Conservation (phyloP, 2,888 invertebrate genomes). For the Scrobipalpa atriplicella region DNA sequence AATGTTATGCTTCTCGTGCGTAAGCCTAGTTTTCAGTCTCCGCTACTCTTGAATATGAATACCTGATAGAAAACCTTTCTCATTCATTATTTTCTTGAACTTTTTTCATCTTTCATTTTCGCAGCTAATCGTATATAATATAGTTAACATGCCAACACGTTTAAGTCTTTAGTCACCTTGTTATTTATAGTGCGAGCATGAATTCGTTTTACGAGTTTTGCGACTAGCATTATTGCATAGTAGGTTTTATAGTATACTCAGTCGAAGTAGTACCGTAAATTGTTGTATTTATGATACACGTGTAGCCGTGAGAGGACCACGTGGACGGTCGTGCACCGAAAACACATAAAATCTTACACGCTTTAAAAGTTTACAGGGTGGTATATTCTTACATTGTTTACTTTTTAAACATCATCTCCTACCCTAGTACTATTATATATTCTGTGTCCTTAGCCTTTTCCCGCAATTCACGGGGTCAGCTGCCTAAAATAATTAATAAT, state of each 20-base stretch:
- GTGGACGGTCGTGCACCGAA: conserved; percentile 2
- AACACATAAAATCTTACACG: background rate
- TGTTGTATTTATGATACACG: conserved; percentile 17
- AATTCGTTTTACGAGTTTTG: conserved; percentile 13
- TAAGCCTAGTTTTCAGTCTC: conserved; percentile 45
- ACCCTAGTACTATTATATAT: too few relatives aligned
- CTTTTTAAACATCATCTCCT: too few relatives aligned
- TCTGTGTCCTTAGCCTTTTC: too few relatives aligned
- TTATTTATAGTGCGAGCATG: background rate
- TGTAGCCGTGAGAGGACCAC: conserved; percentile 15
- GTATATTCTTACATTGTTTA: too few relatives aligned
- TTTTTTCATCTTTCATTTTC: background rate
- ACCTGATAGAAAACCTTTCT: conserved; percentile 28
- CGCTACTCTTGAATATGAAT: conserved; percentile 39
- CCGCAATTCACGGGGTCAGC: too few relatives aligned
- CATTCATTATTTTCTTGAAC: conserved; percentile 31
- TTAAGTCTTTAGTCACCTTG: background rate
- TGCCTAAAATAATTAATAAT: too few relatives aligned
- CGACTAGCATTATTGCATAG: background rate
- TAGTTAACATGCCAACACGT: background rate
- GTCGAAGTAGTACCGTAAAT: conserved; percentile 14
- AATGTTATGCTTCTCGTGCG: conserved; percentile 43
- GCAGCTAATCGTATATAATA: background rate
- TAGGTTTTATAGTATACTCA: conserved; percentile 3
- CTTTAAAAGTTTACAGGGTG: background rate